Base-by-base conservation (phyloP, 2,113 vertebrate genomes). In the Heteronetta atricapilla region DNA sequence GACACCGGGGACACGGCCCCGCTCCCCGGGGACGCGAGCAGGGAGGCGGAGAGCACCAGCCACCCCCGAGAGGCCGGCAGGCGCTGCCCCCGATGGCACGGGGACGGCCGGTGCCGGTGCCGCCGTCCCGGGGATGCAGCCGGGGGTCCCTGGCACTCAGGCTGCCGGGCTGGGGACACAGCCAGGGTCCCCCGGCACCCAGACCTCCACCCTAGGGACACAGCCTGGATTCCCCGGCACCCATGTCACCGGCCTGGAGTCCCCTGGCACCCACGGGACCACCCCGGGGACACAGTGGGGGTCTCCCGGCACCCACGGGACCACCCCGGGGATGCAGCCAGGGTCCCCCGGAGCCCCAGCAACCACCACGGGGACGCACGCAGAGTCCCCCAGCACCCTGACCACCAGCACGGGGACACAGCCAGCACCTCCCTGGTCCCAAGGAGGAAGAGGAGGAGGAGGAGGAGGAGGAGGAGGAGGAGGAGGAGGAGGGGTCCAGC, bases 351-450 rank as follows among this genome's bases (percentile, higher is more conserved):
- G 20, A 9, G 25, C 10, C 6, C 8, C 38, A 10, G 10, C 38
- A 8, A 17, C 10, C 6, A 6, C 5, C 19, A 5, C 22, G 2
- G 52, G n/a, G 11, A 3, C 4, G 1, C 4, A 56, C 22, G 11
- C 15, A 6, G 31, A 7, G 4, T 3, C 11, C 19, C 20, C 58
- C 2, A 8, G 28, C 10, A 16, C 17, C n/a, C n/a, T 16, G 50
- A 4, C 28, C 50, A 33, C 60, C 42, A 34, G 1, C 22, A 8
- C 18, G 0, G 33, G 44, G 10, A 6, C 16, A 12, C 58, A 84
- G 5, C 25, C 48, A 12, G 34, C 31, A 42, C 31, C 15, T 44
- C 36, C 56, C 48, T 16, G 2, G 17, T 34, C 48, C 3, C 46
- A n/a, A n/a, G n/a, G n/a, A n/a, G n/a, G n/a, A n/a, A 6, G 14